These are phyloP conservation scores for Rhinoraja longicauda DNA, from an alignment of 2,797 vertebrate genomes.

Conservation along the genomic window DNA sequence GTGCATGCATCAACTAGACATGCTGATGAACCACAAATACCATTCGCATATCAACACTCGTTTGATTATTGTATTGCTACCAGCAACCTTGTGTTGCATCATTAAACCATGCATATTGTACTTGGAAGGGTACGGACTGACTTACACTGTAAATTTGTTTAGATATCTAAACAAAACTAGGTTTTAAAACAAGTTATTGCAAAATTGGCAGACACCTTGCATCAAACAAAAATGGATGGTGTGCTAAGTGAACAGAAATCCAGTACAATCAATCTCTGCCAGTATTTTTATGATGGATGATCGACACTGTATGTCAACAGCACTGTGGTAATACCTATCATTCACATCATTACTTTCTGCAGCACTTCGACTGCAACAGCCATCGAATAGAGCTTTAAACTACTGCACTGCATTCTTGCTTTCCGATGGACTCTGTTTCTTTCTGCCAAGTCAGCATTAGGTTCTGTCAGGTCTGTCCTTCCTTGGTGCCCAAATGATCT, in stretches of 20 bases:
- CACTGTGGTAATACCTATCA: neutral
- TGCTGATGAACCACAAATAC: neutral
- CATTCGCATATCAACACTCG: neutral
- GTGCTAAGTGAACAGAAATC: neutral
- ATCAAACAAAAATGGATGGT: neutral
- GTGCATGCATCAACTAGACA: neutral
- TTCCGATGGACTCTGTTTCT: neutral
- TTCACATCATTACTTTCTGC: neutral
- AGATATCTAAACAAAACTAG: neutral
- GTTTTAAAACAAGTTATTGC: neutral
- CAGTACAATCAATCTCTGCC: neutral
- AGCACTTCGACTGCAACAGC: neutral
- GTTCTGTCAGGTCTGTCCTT: neutral
- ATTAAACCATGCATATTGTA: neutral
- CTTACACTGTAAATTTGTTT: too few relatives aligned
- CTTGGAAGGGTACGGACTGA: neutral
- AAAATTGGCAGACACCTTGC: neutral
- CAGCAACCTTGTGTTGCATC: neutral
- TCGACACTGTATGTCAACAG: neutral
- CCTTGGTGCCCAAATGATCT: neutral
- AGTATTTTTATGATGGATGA: neutral
- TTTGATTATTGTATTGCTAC: neutral
- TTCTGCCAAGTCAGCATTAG: neutral
- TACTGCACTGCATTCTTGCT: neutral
- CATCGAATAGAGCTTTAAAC: neutral